phyloP scores from a whole-genome alignment of 2,888 invertebrate species.

The Cyrtodaria siliqua region DNA sequence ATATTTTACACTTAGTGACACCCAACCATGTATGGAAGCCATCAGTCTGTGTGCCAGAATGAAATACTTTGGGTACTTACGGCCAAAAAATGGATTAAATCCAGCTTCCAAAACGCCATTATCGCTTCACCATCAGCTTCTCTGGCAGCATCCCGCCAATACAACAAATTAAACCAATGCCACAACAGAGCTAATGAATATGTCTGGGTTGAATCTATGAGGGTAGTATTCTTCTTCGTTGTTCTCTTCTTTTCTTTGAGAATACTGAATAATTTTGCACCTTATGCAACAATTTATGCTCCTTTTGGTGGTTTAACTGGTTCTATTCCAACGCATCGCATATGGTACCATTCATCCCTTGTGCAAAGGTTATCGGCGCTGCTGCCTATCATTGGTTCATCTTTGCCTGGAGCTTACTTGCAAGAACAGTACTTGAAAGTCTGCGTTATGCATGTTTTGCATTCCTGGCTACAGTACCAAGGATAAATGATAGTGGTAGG shows the following conservation, averaged over 20 bases:
- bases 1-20: no score
- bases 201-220: conserved; percentile 22
- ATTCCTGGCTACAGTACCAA: conserved; percentile 27
- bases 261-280: conserved; percentile 23
- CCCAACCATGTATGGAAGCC: no score
- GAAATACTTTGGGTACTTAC: no score
- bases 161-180: conserved; percentile 61
- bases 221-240: not conserved
- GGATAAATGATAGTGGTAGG: conserved; percentile 9
- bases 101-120: no score
- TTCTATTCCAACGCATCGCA: conserved; percentile 47
- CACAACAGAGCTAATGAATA: conserved; percentile 47
- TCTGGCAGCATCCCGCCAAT: no score
- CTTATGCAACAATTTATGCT: conserved; percentile 40
- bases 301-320: conserved; percentile 42
- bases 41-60: no score
- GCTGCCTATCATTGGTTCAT: conserved; percentile 58
- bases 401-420: conserved; percentile 38
- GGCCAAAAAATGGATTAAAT: no score
- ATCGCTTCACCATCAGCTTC: conserved; percentile 66
- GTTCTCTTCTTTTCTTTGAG: not conserved
- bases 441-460: no score
- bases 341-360: no score
- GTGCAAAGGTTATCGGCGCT: conserved; percentile 47
- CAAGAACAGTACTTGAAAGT: no score